A percentile compares a stretch with the other conserved stretches of the same genome.
Conservation (phyloP, 2,888 invertebrate genomes). For the Cerastoderma edule region DNA sequence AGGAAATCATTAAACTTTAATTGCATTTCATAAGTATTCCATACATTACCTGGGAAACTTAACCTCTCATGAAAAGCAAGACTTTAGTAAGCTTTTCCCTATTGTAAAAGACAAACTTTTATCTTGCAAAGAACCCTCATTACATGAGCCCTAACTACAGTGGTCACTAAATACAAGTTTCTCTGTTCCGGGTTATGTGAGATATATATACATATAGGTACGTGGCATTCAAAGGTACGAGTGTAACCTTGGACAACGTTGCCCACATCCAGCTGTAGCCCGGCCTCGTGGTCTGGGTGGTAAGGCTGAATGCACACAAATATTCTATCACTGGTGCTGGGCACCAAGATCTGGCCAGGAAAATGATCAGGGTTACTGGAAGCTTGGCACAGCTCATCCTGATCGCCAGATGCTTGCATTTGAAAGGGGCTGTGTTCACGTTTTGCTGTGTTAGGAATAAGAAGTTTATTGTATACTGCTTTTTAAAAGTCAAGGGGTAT, state of each 20-base stretch:
- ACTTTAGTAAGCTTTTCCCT: too few species aligned
- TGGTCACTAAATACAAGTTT: too few species aligned
- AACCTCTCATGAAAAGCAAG: too few species aligned
- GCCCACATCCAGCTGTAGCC: constrained; percentile 93
- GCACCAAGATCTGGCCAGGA: constrained; percentile 32
- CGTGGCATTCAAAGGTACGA: neutral
- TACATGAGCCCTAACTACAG: too few species aligned
- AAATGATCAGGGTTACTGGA: constrained; percentile 29
- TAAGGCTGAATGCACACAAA: constrained; percentile 66
- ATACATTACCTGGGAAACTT: too few species aligned
- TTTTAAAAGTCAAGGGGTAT: too few species aligned
- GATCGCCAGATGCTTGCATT: constrained; percentile 26
- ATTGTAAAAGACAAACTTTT: too few species aligned
- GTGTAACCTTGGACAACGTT: constrained; percentile 94
- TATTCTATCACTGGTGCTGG: constrained; percentile 41
- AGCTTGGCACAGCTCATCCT: constrained; percentile 19
- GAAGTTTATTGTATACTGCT: too few species aligned
- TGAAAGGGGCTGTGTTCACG: constrained; percentile 6
- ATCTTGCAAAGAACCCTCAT: too few species aligned
- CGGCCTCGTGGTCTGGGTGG: constrained; percentile 89
- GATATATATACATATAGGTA: neutral
- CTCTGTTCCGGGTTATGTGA: neutral
- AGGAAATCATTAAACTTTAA: too few species aligned
- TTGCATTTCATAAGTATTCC: too few species aligned
- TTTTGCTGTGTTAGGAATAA: too few species aligned